These are phyloP conservation scores for Arvicanthis niloticus DNA, from an alignment of 2,113 vertebrate species.

Conservation along the genomic window DNA sequence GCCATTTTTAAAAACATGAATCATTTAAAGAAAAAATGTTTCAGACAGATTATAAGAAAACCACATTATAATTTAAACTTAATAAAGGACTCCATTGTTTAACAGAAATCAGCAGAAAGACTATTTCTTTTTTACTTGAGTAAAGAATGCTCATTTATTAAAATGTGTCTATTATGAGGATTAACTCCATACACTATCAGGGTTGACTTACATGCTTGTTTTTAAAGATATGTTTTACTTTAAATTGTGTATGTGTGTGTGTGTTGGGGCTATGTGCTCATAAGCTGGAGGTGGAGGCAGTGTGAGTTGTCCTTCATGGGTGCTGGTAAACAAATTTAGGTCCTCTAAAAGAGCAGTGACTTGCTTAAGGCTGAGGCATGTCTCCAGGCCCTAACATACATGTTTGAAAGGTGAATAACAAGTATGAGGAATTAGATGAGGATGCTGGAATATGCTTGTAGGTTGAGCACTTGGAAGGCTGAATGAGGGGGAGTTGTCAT, in stretches of 20 bases:
- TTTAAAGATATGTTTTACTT: background rate
- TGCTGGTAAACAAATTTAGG: background rate
- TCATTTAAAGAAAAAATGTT: constrained; percentile 12
- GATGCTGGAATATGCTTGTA: background rate
- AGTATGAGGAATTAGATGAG: background rate
- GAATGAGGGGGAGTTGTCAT: background rate
- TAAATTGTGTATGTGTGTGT: background rate
- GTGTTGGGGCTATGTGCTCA: no score
- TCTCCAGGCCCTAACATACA: background rate
- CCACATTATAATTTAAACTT: background rate
- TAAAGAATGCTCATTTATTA: background rate
- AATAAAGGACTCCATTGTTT: background rate
- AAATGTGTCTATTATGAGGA: background rate
- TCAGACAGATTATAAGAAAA: background rate
- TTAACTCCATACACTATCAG: background rate
- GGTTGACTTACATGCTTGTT: background rate
- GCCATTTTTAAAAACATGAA: background rate
- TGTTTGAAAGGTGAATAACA: background rate
- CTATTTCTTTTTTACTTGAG: background rate
- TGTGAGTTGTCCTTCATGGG: background rate
- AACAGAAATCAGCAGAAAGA: background rate
- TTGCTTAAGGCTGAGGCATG: background rate
- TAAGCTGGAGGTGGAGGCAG: background rate
- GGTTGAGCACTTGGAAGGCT: background rate
- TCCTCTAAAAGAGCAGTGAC: background rate